Evolutionary conservation across 2,888 invertebrate species (phyloP).

Genomic region (Ormyrus nitidulus): DNA sequence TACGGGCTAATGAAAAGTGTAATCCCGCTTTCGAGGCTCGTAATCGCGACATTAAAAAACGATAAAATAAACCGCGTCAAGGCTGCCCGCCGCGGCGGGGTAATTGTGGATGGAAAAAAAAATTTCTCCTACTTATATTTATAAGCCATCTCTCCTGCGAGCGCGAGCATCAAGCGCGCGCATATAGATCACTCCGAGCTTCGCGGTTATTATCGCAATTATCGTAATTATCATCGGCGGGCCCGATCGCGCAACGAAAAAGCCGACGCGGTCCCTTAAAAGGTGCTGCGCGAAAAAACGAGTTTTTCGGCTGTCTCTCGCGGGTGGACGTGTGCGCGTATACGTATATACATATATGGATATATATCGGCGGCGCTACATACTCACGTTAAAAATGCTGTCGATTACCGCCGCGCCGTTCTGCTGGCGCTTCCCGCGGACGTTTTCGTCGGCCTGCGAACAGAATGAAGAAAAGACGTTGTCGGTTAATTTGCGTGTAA

Average conservation of each 20-base stretch:
- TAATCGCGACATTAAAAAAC: constrained; percentile 36
- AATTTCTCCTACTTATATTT: constrained; percentile 24
- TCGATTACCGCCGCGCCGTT: constrained; percentile 62
- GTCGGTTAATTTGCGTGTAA: too few relatives aligned
- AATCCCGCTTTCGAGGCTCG: neutral
- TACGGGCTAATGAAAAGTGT: neutral
- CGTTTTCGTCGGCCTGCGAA: constrained; percentile 58
- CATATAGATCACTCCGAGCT: neutral
- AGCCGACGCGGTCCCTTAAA: constrained; percentile 14
- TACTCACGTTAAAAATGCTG: constrained; percentile 67
- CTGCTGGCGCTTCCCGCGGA: constrained; percentile 61
- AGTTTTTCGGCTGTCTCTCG: constrained; percentile 14
- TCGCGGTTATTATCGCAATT: constrained; percentile 35
- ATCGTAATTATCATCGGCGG: constrained; percentile 28
- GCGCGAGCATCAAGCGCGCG: too few relatives aligned
- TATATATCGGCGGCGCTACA: constrained; percentile 10
- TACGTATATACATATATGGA: neutral
- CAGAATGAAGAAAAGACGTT: constrained; percentile 1
- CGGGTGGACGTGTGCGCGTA: too few relatives aligned
- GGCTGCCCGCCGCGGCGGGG: neutral
- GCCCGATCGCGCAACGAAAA: neutral
- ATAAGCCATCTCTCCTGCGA: neutral
- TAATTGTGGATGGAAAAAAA: neutral
- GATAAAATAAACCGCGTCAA: constrained; percentile 18
- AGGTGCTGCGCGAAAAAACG: constrained; percentile 3